phyloP scores from a whole-genome alignment of 2,888 invertebrate genomes.

The Callyntrura sp. region DNA sequence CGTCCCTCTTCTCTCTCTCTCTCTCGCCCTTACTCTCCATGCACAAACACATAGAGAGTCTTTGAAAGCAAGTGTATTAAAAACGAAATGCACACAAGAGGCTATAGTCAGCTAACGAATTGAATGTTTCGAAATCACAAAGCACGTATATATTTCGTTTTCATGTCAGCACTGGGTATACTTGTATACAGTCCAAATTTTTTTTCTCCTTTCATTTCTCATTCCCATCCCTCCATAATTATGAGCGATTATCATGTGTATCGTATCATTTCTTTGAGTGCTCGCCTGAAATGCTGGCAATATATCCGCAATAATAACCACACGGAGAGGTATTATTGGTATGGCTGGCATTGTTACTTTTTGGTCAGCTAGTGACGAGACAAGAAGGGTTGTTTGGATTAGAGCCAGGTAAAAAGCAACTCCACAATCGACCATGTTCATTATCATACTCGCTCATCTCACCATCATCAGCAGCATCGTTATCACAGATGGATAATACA shows the following conservation, averaged over 20 bases:
- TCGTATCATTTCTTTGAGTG: background rate
- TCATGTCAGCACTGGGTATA: background rate
- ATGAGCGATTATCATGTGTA: constrained; percentile 43
- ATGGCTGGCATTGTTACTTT: constrained; percentile 7
- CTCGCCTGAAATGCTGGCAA: background rate
- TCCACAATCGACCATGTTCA: constrained; percentile 33
- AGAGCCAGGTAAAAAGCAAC: constrained; percentile 31
- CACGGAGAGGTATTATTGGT: constrained; percentile 1
- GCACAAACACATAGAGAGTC: background rate
- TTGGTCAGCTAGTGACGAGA: constrained; percentile 30
- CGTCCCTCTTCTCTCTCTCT: background rate
- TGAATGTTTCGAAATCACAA: constrained; percentile 48
- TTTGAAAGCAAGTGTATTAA: constrained; percentile 63
- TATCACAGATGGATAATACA: constrained; percentile 49
- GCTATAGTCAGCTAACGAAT: constrained; percentile 3
- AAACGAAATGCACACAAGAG: constrained; percentile 46
- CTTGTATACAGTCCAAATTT: background rate
- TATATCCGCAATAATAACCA: constrained; percentile 51
- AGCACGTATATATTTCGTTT: constrained; percentile 15
- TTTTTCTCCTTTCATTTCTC: background rate
- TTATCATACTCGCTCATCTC: constrained; percentile 63
- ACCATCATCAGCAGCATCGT: constrained; percentile 10
- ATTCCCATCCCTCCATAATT: constrained; percentile 57
- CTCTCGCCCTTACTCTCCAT: background rate
- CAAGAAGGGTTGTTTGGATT: constrained; percentile 31